Conservation (phyloP, 2,113 vertebrate species). For the Taxidea taxus region DNA sequence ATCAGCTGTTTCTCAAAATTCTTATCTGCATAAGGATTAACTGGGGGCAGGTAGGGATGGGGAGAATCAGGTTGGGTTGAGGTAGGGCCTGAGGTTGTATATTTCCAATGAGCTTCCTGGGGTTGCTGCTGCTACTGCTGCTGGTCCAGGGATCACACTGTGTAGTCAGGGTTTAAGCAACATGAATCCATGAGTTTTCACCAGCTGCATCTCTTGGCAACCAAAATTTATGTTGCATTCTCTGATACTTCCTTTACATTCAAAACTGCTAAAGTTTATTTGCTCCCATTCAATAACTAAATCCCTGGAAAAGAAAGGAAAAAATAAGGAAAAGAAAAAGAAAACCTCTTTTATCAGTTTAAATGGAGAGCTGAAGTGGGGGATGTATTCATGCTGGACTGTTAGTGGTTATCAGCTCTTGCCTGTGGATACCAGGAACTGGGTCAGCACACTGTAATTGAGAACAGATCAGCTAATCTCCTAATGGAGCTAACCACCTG, state of each 20-base stretch:
- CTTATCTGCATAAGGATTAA: neutral
- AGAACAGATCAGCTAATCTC: neutral
- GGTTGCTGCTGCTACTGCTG: neutral
- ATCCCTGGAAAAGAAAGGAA: neutral
- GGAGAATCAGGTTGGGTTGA: neutral
- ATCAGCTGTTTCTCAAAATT: neutral
- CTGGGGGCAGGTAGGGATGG: accelerated
- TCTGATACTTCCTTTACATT: neutral
- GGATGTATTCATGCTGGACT: neutral
- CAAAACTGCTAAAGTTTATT: neutral
- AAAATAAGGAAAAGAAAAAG: neutral
- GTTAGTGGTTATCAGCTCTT: neutral
- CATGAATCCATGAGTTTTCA: neutral
- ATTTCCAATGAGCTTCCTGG: neutral
- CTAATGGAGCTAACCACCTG: neutral
- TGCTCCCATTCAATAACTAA: neutral
- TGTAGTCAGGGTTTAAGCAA: neutral
- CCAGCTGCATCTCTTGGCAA: neutral
- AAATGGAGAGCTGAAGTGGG: neutral
- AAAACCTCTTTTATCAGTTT: neutral
- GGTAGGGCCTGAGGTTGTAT: neutral
- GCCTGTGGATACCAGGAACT: neutral
- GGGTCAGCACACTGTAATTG: neutral
- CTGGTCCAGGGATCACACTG: neutral
- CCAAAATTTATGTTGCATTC: neutral